These are phyloP conservation scores for Eonycteris spelaea DNA, from an alignment of 2,113 vertebrate species.

Conservation along the genomic window DNA sequence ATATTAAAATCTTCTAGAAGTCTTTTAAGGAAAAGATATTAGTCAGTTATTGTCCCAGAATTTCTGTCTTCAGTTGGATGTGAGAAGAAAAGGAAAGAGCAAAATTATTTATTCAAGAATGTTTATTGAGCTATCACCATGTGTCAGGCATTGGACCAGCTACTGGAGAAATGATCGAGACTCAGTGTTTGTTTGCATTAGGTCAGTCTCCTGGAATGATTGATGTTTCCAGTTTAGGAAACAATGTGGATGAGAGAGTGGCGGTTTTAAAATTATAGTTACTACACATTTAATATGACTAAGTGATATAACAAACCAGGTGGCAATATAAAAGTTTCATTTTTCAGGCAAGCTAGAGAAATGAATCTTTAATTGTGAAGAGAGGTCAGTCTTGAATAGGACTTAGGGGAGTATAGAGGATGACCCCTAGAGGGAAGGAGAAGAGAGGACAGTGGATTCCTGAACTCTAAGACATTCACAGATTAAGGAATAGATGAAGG, in stretches of 20 bases:
- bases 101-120: neutral
- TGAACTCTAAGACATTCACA: neutral
- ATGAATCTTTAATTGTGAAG: neutral
- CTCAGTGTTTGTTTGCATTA: neutral
- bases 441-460: neutral
- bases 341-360: neutral
- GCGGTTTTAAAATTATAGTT: neutral
- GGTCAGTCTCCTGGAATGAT: neutral
- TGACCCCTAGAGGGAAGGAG: neutral
- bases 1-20: neutral
- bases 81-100: neutral
- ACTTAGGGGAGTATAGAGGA: fast-evolving
- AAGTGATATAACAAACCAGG: neutral
- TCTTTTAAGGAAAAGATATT: neutral
- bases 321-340: neutral
- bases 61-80: neutral
- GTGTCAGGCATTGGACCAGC: neutral
- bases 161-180: neutral
- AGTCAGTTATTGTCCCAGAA: neutral
- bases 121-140: neutral
- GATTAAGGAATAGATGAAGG: neutral
- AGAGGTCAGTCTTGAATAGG: neutral
- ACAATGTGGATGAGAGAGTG: neutral
- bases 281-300: neutral
- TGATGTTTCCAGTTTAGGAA: neutral